These are phyloP conservation scores for Hydractinia symbiolongicarpus DNA, from an alignment of 30 jellyfish, hydroid and myxozoan species.

Conservation along the genomic window DNA sequence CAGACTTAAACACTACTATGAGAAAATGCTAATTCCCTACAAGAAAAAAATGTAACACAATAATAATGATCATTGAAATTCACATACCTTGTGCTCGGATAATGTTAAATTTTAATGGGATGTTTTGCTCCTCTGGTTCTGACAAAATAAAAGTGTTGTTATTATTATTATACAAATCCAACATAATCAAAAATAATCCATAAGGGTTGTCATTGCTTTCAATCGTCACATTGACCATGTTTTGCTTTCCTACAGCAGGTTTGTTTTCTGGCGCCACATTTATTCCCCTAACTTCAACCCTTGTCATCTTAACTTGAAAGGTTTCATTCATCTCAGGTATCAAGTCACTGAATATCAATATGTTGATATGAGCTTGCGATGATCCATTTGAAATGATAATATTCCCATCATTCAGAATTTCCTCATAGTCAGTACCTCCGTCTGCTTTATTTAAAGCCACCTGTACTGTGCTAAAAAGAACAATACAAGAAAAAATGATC, in stretches of 20 bases:
- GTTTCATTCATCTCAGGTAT: slow-evolving; percentile 74
- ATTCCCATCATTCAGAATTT: slow-evolving; percentile 12
- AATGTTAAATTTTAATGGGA: slow-evolving; percentile 44
- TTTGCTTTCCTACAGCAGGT: slow-evolving; percentile 39
- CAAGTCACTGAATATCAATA: slow-evolving; percentile 46
- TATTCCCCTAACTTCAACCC: slow-evolving; percentile 45
- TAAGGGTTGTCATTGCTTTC: slow-evolving; percentile 78
- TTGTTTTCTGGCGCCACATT: slow-evolving; percentile 23
- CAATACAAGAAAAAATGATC: neutral
- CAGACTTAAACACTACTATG: too few relatives aligned
- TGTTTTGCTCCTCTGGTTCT: slow-evolving; percentile 62
- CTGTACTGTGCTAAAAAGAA: neutral
- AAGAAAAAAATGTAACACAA: neutral
- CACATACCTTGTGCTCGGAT: slow-evolving; percentile 22
- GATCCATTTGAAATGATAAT: slow-evolving; percentile 39
- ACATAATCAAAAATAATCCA: slow-evolving; percentile 52
- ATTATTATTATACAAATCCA: slow-evolving; percentile 19
- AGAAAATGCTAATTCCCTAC: too few relatives aligned
- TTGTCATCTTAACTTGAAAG: slow-evolving; percentile 46
- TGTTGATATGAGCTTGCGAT: slow-evolving; percentile 24
- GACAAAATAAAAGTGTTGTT: slow-evolving; percentile 23
- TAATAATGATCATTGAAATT: neutral
- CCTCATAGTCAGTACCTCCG: slow-evolving; percentile 53
- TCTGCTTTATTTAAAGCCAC: slow-evolving; percentile 35
- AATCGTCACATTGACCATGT: slow-evolving; percentile 55